Evolutionary conservation across 2,888 invertebrate species (phyloP), one percentile per base, ranked within the genome.

Genomic region (Synanthedon vespiformis): DNA sequence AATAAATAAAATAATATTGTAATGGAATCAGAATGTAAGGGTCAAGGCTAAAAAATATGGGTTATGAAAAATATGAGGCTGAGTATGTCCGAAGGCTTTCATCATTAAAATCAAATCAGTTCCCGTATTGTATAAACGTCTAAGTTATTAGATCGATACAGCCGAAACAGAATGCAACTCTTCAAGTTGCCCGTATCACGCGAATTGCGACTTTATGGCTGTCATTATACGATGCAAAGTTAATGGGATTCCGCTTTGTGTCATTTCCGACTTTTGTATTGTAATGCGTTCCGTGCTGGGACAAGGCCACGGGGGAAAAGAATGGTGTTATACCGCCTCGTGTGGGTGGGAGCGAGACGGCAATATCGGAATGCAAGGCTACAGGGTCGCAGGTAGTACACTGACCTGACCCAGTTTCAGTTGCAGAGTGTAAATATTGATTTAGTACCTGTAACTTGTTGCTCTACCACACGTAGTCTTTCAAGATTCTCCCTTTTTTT

Each of bases 401-500:
- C 68, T 77, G 85, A 81, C 85, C 84, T 84, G 84, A 80, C 86
- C 86, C 61, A 86, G 70, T 79, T 86, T 70, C 59, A 61, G 74
- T 62, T 83, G 85, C 83, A 81, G 80, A 75, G 72, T 72, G 78
- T 82, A 80, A 78, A 82, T 85, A 85, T 86, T 84, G 85, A 86
- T 85, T 86, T 70, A 72, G 12, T 74, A 75, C 74, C 75, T 70
- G 50, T 66, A 66, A 85, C 85, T 77, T 85, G 85, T 85, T 84
- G 85, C 77, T 67, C 62, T 63, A 68, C 68, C 63, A 62, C 34
- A 34, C 53, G 57, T 61, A 59, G 62, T 54, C 60, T 64, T 58
- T 64, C 62, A 65, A 58, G 53, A 58, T 57, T 59, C 53, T 53
- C 16, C 44, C 44, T 41, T 13, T 40, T 44, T 51, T 44, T 51